phyloP scores from a whole-genome alignment of 2,888 invertebrate species.

The Hoplodrina blanda region DNA sequence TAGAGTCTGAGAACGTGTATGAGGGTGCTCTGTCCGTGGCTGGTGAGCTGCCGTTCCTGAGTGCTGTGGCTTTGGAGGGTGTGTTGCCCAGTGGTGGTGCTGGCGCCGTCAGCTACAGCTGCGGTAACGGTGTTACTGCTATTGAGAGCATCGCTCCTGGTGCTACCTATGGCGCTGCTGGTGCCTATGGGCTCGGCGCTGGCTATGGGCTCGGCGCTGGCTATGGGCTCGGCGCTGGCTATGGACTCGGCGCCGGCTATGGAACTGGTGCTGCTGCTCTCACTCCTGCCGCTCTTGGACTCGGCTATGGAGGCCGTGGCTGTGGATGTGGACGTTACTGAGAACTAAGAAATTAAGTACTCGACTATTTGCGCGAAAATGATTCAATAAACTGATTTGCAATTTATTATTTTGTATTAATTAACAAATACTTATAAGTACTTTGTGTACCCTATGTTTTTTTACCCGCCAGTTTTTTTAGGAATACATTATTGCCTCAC shows the following conservation, averaged over 20 bases:
- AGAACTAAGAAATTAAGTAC: too few relatives aligned
- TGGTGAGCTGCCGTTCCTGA: slow-evolving; percentile 57
- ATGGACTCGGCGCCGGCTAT: not conserved
- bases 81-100: slow-evolving; percentile 40
- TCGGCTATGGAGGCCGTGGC: slow-evolving; percentile 18
- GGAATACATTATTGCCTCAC: too few relatives aligned
- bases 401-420: too few relatives aligned
- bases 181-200: too few relatives aligned
- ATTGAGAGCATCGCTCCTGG: slow-evolving; percentile 27
- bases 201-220: slow-evolving; percentile 12
- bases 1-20: slow-evolving; percentile 57
- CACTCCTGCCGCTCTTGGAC: slow-evolving; percentile 6
- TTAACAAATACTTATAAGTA: too few relatives aligned
- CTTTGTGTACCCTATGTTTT: too few relatives aligned
- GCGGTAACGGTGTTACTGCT: slow-evolving; percentile 46
- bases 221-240: not conserved
- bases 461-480: too few relatives aligned
- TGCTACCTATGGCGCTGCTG: slow-evolving; percentile 7
- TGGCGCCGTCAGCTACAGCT: slow-evolving; percentile 42
- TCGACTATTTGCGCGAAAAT: too few relatives aligned
- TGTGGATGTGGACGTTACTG: slow-evolving; percentile 19
- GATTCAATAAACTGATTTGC: too few relatives aligned
- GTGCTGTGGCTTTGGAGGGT: slow-evolving; percentile 36
- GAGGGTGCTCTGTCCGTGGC: slow-evolving; percentile 51
- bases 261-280: slow-evolving; percentile 6